phyloP scores from a whole-genome alignment of 2,113 vertebrate species.

The Mungos mungo region DNA sequence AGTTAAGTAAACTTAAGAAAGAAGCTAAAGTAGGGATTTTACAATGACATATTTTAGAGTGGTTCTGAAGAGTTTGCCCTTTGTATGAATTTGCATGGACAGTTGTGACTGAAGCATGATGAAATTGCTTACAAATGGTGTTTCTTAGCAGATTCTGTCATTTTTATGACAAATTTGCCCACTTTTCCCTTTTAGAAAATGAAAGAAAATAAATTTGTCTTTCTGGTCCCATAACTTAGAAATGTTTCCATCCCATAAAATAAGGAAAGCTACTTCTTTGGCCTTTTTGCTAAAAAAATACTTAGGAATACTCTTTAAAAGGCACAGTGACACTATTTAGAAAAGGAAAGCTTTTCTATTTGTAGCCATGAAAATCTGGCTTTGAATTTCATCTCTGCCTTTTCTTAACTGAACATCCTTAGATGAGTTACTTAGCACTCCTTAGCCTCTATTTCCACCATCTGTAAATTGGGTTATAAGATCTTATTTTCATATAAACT shows the following conservation, averaged over 20 bases:
- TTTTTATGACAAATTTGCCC: background rate
- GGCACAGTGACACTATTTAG: background rate
- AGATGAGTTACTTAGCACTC: background rate
- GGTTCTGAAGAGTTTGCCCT: slow-evolving; percentile 9
- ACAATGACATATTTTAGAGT: background rate
- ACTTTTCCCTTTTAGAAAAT: background rate
- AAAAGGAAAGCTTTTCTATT: background rate
- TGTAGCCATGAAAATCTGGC: background rate
- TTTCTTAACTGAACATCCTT: background rate
- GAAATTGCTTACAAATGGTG: slow-evolving; percentile 51
- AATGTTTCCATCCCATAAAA: background rate
- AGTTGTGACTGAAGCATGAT: slow-evolving; percentile 4
- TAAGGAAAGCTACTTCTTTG: background rate
- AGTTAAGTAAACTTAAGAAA: slow-evolving; percentile 11
- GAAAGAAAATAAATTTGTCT: slow-evolving; percentile 26
- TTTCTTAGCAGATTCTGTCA: background rate
- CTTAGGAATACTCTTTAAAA: background rate
- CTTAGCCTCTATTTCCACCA: background rate
- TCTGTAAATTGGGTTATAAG: background rate
- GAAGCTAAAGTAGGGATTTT: background rate
- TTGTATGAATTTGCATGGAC: slow-evolving; percentile 7
- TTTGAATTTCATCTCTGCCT: background rate
- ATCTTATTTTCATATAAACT: background rate
- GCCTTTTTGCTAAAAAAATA: background rate
- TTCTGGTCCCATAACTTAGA: background rate